phyloP scores from a whole-genome alignment of 1,140 invertebrate genomes.

The Yoshiicerus persimilis region DNA sequence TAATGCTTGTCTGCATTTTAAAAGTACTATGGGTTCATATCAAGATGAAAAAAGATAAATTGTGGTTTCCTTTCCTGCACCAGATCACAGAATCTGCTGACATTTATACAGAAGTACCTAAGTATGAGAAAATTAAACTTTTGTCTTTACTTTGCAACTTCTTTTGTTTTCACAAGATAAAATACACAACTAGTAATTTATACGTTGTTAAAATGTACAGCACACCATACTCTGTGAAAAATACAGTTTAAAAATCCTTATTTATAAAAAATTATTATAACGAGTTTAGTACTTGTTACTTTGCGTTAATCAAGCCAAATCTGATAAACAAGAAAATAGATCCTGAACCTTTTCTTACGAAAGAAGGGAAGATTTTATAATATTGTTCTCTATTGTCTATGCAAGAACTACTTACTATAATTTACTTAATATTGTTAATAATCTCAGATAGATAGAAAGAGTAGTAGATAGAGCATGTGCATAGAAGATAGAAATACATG shows the following conservation, averaged over 20 bases:
- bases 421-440: no score
- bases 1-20: background rate
- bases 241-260: background rate
- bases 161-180: background rate
- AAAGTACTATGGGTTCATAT: background rate
- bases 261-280: background rate
- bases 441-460: background rate
- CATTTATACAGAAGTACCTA: background rate
- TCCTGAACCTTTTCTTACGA: no score
- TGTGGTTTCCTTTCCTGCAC: background rate
- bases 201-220: background rate
- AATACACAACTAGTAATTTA: background rate
- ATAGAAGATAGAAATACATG: background rate
- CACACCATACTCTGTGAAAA: no score
- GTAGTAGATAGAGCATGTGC: background rate
- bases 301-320: background rate
- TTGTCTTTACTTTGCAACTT: background rate
- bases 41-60: background rate
- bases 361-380: background rate
- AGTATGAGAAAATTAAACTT: background rate
- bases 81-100: background rate
- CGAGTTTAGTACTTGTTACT: background rate
- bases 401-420: background rate
- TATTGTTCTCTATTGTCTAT: no score
- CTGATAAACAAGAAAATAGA: background rate